Evolutionary conservation across 1,140 invertebrate species (phyloP), one percentile per base, ranked within the genome.

Genomic region (Orius laevigatus): DNA sequence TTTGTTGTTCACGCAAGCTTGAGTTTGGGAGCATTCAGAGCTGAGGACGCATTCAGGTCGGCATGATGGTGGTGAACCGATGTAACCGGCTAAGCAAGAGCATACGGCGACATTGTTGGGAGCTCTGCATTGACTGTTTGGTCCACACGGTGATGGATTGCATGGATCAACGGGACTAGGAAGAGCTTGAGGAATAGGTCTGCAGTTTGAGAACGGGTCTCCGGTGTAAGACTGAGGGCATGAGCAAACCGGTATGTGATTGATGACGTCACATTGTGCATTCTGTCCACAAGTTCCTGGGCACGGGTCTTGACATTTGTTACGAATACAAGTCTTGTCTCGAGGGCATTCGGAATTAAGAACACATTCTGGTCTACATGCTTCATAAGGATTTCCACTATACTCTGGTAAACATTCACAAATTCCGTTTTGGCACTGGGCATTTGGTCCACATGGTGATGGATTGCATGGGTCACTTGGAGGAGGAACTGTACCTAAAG

Each of bases 1-100:
- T 62, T 85, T 86, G 55, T 82, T 76, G 58, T 84, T 83, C 2
- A 88, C 73, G 58, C 87, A 90, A 20, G 84, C 81, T 58, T 80
- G 76, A 14, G 77, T 73, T 38, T 73, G 73, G 2, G 78, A 70
- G 62, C 87, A 91, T 66, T 91, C 85, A 2, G 78, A 75, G 55
- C 79, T 85, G 1, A 85, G 75, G 11, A 85, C 64, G 63, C 86
- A 90, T 65, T 90, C 84, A 11, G 84, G 83, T 61, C 78, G 70
- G 55, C 84, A 88, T 39, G 72, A 68, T 41, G 84, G 83, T 36
- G 84, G 82, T n/a, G 75, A 65, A 16, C 84, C 84, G 50, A 81
- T 72, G 54, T 77, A 88, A 18, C 78, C 79, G 54, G 73, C 68
- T 12, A 85, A 60, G 59, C 85, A 88, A 15, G 84, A 83, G 58